phyloP scores from a whole-genome alignment of 2,888 invertebrate genomes.

The Caenorhabditis zanzibari region DNA sequence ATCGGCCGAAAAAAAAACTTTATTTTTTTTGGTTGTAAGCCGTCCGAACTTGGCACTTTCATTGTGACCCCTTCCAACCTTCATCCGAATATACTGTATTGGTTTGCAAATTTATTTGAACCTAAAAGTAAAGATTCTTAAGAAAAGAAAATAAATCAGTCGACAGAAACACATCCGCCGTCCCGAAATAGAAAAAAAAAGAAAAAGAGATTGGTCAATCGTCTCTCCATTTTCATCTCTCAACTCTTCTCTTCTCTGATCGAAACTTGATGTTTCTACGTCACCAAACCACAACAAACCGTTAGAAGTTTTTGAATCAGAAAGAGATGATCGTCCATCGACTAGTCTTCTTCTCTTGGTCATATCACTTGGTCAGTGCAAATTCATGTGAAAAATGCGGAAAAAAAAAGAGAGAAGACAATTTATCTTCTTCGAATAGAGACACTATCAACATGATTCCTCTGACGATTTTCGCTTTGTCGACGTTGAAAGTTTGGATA shows the following conservation, averaged over 20 bases:
- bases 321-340: conserved; percentile 49
- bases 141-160: conserved; percentile 10
- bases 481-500: conserved; percentile 48
- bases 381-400: conserved; percentile 32
- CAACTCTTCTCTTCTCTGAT: conserved; percentile 27
- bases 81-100: no score
- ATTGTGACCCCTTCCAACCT: no score
- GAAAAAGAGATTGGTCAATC: conserved; percentile 19
- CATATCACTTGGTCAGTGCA: conserved; percentile 28
- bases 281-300: conserved; percentile 52
- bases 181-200: conserved; percentile 14
- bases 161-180: conserved; percentile 22
- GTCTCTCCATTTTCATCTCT: conserved; percentile 43
- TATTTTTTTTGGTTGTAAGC: no score
- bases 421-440: conserved; percentile 22
- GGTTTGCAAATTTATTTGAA: neutral
- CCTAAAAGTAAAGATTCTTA: conserved; percentile 6
- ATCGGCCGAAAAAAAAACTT: no score
- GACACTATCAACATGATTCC: conserved; percentile 31
- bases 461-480: conserved; percentile 49
- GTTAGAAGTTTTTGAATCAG: conserved; percentile 18
- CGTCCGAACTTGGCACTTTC: no score
- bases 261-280: conserved; percentile 56
- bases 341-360: conserved; percentile 7
- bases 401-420: conserved; percentile 4